phyloP scores from a whole-genome alignment of 2,888 invertebrate species.

The Acanthococcus lagerstroemiae region DNA sequence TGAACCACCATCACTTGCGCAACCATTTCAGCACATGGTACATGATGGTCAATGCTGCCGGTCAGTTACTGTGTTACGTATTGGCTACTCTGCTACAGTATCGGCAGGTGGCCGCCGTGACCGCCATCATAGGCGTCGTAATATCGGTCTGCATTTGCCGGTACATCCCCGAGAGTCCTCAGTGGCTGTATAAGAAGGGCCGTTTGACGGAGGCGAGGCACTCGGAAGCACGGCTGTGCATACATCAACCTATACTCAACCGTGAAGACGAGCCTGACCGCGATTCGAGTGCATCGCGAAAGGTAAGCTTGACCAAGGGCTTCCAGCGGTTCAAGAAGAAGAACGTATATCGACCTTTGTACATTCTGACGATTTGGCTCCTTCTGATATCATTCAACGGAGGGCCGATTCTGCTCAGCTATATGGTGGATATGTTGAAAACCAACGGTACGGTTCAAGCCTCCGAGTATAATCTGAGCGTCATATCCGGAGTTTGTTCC shows the following conservation, averaged over 20 bases:
- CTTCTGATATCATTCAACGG: conserved; percentile 51
- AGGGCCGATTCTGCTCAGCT: conserved; percentile 48
- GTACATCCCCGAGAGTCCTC: conserved; percentile 48
- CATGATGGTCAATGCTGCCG: neutral
- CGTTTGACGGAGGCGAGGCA: conserved; percentile 44
- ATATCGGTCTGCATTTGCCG: conserved; percentile 42
- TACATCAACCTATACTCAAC: conserved; percentile 32
- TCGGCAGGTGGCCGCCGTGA: conserved; percentile 36
- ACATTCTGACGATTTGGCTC: conserved; percentile 45
- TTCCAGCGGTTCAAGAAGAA: conserved; percentile 4
- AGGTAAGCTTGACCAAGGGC: neutral
- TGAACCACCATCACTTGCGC: conserved; percentile 12
- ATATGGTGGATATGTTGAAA: conserved; percentile 45
- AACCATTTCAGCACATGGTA: conserved; percentile 6
- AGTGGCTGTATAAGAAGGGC: conserved; percentile 46
- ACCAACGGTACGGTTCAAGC: neutral
- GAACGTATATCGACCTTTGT: conserved; percentile 44
- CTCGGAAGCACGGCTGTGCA: conserved; percentile 35
- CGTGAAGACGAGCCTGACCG: neutral
- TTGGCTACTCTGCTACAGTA: conserved; percentile 46
- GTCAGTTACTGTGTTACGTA: conserved; percentile 42
- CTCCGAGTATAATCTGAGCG: neutral
- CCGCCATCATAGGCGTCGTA: conserved; percentile 42
- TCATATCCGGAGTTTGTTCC: neutral
- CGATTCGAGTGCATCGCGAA: neutral